Percentiles rank a stretch among this genome's conserved stretches.
These are phyloP conservation scores for Pseudococcus jackbeardsleyi DNA, from an alignment of 2,888 invertebrate species.

Conservation along the genomic window DNA sequence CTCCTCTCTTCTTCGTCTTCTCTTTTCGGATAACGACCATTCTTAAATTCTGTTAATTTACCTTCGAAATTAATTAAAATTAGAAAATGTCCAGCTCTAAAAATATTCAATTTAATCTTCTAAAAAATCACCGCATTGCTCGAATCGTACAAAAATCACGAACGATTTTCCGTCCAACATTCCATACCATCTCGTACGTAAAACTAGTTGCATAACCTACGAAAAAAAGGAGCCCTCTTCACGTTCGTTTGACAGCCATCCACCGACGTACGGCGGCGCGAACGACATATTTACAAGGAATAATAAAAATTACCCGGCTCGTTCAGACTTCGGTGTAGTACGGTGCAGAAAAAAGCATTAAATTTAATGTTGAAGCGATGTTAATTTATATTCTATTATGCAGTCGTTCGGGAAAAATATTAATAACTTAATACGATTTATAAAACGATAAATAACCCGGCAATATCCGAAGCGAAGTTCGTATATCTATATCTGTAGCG, in stretches of 20 bases:
- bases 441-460: constrained; percentile 59
- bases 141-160: no score
- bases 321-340: neutral
- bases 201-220: constrained; percentile 39
- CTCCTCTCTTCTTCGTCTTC: no score
- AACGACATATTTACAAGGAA: neutral
- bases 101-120: no score
- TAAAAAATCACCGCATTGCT: no score
- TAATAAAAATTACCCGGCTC: constrained; percentile 45
- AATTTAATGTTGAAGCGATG: constrained; percentile 29
- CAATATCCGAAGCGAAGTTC: neutral
- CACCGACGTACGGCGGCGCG: neutral
- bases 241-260: neutral
- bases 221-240: neutral
- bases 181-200: neutral
- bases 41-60: no score
- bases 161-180: neutral
- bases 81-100: no score
- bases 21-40: no score
- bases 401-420: constrained; percentile 31
- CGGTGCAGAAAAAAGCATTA: constrained; percentile 54
- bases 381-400: constrained; percentile 59
- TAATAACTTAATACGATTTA: constrained; percentile 61
- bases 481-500: neutral
- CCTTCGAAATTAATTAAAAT: no score